Conservation (phyloP, 2,888 invertebrate species). For the Philonicus albiceps region DNA sequence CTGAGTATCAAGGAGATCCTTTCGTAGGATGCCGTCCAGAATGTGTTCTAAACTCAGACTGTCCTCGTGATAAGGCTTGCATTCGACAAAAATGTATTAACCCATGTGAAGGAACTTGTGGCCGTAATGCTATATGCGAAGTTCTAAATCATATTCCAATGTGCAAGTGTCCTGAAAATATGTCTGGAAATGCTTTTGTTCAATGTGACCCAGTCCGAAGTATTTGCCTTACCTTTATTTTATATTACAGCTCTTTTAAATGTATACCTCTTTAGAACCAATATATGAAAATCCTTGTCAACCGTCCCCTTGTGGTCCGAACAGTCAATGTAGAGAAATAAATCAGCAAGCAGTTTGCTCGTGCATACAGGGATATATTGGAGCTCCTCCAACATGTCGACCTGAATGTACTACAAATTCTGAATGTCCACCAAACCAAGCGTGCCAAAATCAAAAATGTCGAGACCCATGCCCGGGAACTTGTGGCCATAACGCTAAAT, state of each 20-base stretch:
- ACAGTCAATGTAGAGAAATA: constrained; percentile 76
- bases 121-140: constrained; percentile 75
- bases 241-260: background rate
- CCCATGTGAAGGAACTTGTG: constrained; percentile 83
- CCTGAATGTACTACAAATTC: constrained; percentile 77
- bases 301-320: constrained; percentile 77
- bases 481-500: constrained; percentile 70
- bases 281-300: constrained; percentile 64
- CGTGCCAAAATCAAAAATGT: constrained; percentile 77
- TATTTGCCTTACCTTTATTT: constrained; percentile 51
- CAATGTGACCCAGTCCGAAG: constrained; percentile 63
- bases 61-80: constrained; percentile 75
- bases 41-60: constrained; percentile 79
- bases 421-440: constrained; percentile 71
- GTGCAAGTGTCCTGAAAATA: constrained; percentile 76
- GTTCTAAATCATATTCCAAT: constrained; percentile 81
- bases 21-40: constrained; percentile 81
- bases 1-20: constrained; percentile 78
- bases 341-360: constrained; percentile 78
- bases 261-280: constrained; percentile 55
- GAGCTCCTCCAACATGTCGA: constrained; percentile 76
- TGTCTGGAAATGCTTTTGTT: constrained; percentile 77
- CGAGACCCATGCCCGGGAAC: constrained; percentile 73
- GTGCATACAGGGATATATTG: constrained; percentile 71
- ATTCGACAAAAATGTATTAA: constrained; percentile 76